These are phyloP conservation scores for Scolopax rusticola DNA, from an alignment of 2,797 vertebrate genomes.

Conservation along the genomic window DNA sequence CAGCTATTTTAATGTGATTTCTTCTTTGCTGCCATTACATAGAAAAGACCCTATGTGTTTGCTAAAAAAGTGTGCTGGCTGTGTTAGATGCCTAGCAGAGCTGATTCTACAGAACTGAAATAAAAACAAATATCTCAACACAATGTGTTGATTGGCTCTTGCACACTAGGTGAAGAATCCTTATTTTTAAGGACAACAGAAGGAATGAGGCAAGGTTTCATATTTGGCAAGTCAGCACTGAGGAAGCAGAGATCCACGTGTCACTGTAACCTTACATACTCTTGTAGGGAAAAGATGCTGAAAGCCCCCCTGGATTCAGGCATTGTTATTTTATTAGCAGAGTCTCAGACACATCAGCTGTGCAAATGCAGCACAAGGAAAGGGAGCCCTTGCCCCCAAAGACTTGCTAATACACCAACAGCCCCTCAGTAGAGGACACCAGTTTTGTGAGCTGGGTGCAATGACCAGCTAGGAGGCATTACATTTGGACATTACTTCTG, in stretches of 20 bases:
- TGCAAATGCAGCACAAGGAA: background rate
- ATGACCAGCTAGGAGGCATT: background rate
- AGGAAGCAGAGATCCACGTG: background rate
- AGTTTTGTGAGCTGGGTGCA: background rate
- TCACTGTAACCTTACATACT: background rate
- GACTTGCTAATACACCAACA: background rate
- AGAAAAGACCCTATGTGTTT: background rate
- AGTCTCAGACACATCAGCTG: too few species aligned
- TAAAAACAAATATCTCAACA: background rate
- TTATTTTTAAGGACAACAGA: background rate
- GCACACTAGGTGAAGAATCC: background rate
- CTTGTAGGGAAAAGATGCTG: background rate
- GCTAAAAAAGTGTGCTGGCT: background rate
- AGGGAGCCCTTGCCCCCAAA: background rate
- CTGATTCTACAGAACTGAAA: background rate
- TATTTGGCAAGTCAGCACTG: background rate
- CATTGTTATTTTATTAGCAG: background rate
- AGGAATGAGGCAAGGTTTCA: background rate
- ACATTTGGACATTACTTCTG: background rate
- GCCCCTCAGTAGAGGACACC: accelerated
- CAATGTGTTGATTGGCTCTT: background rate
- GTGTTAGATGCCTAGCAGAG: background rate
- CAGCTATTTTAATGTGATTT: background rate
- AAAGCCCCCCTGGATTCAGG: background rate
- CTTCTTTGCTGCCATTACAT: background rate